Evolutionary conservation across 1,140 invertebrate genomes (phyloP), one percentile per base, ranked within the genome.

Genomic region (Drosophila eugracilis): DNA sequence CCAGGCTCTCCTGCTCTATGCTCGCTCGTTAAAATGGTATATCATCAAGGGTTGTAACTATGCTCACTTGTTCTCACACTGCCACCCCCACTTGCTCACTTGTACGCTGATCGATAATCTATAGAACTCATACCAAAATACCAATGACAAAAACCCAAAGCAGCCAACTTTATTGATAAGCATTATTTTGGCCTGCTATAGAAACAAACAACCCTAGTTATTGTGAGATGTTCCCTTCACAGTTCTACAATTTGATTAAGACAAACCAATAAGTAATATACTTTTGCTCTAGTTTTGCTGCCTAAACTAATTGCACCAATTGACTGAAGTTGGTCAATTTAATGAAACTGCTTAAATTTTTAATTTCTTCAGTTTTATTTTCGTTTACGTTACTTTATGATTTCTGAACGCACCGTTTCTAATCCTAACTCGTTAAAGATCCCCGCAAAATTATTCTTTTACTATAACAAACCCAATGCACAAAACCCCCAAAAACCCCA

Each of bases 161-260:
- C 37, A 60, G 50, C 42, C 45, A 24, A 54, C 28, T 24, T 47
- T 41, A 77, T 55, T 39, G 42, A 57, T 58, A 67, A 34, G 10
- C 28, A 34, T 62, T 50, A 45, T 62, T 65, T 57, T 63, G 57
- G 41, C 57, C 67, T 48, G 70, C 50, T 32, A 71, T 71, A 78
- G 37, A 78, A 49, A 71, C 45, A 53, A 32, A 57, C 10, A 75
- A 79, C 58, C 80, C 70, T 75, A 81, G 73, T 67, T 75, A 74
- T 88, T 91, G 90, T 91, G 90, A 91, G 90, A 91, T 77, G 89
- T 90, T 85, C 90, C 90, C 84, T 91, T 91, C 90, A 91, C 90
- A 91, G 90, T 91, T 91, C 90, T 91, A 59, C 81, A 78, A 90
- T 90, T 78, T 77, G 62, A 78, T 70, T 42, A 63, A 45, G 45